Evolutionary conservation across 2,113 vertebrate genomes (phyloP), one percentile per base, ranked within the genome.

Genomic region (Takifugu bimaculatus): DNA sequence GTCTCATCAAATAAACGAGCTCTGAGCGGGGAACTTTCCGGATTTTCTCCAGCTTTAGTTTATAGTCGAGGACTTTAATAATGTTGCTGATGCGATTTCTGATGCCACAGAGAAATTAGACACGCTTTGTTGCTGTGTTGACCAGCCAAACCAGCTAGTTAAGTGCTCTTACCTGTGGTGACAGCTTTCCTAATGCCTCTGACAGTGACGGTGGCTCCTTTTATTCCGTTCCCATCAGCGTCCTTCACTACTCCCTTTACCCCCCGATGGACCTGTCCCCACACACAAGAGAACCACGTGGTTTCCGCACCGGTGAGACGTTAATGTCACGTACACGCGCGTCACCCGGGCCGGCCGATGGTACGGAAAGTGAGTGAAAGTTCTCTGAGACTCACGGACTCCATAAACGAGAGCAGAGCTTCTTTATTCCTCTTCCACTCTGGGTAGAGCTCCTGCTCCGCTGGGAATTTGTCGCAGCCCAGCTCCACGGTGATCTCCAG

Each of bases 401-500:
- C 96, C 72, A 97, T 57, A 73, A 95, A 95, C 76, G 67, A 92
- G 65, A 99, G 87, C 12, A 99, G 88, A 0, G 96, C 84, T 70
- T 95, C 96, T 72, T 95, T 97, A 81, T 98, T 98, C 72, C 94
- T 90, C 45, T 93, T 93, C 97, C 97, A 99, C 43, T 94, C 90
- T 0, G 91, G 80, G 47, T 95, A 96, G 2, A 99, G 91, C n/a
- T 96, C 95, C 4, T 88, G 92, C 65, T 93, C 93, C 1, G 93
- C 80, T 3, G 97, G 97, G 82, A 95, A 99, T 78, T 99, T 99
- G 57, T 94, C 92, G 4, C 97, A 99, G 72, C 97, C 96, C 20
- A 99, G 92, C 80, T 99, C 97, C 90, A 99, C 90, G 0, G 96
- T 99, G 77, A 97, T 67, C 91, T 98, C 97, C 71, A 97, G 92